Percentiles rank a stretch among this genome's conserved stretches.
Conservation (phyloP, 2,797 vertebrate species). For the Telmatherina bonti region DNA sequence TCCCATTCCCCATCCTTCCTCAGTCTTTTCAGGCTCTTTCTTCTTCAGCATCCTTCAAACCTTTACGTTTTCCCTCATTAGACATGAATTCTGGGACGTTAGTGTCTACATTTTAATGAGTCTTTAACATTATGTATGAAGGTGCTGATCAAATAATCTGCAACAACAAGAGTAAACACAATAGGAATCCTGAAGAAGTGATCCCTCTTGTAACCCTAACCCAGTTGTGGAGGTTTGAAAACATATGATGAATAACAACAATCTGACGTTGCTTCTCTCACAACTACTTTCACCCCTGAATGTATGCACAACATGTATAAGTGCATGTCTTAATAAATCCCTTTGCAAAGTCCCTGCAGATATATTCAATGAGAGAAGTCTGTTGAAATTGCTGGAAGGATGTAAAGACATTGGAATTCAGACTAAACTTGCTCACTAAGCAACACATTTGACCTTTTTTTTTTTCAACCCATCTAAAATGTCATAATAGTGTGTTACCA, state of each 20-base stretch:
- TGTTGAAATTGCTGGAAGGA: constrained; percentile 28
- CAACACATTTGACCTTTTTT: constrained; percentile 62
- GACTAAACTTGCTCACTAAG: constrained; percentile 33
- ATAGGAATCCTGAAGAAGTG: no score
- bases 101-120: not conserved
- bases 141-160: not conserved
- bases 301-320: not conserved
- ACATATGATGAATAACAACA: not conserved
- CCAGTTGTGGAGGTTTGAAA: not conserved
- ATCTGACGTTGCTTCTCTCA: not conserved
- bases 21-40: constrained; percentile 11
- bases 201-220: no score
- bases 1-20: constrained; percentile 8
- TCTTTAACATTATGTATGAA: not conserved
- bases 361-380: constrained; percentile 1
- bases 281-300: not conserved
- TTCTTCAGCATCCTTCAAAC: not conserved
- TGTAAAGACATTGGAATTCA: constrained; percentile 47
- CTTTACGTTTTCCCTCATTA: not conserved
- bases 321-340: not conserved
- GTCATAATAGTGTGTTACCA: constrained; percentile 63
- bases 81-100: not conserved
- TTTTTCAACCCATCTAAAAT: constrained; percentile 66
- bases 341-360: not conserved
- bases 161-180: not conserved